Percentiles rank a stretch among this genome's conserved stretches.
phyloP scores from a whole-genome alignment of 2,888 invertebrate genomes.

The Heliconius hortense region DNA sequence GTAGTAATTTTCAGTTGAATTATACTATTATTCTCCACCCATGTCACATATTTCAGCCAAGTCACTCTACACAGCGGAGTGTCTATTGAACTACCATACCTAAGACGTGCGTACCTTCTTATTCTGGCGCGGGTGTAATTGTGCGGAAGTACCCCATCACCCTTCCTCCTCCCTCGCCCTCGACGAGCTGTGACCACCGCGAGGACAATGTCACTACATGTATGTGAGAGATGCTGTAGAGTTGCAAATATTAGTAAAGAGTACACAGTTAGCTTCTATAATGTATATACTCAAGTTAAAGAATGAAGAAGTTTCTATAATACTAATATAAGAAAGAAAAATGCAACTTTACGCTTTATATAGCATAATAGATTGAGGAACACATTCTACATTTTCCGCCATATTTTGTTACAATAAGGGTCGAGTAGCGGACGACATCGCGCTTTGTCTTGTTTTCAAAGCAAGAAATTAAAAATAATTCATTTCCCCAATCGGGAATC shows the following conservation, averaged over 20 bases:
- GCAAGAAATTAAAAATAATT: not conserved
- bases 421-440: not conserved
- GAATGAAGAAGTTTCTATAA: no score
- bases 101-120: not conserved
- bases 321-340: no score
- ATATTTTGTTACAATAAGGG: no score
- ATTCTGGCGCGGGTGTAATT: constrained; percentile 5
- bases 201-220: not conserved
- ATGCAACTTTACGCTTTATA: no score
- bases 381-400: no score
- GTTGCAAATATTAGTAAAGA: not conserved
- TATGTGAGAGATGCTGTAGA: not conserved
- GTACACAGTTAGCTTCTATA: not conserved
- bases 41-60: not conserved
- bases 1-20: constrained; percentile 28
- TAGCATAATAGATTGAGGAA: no score
- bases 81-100: not conserved
- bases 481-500: not conserved
- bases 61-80: not conserved
- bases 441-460: not conserved
- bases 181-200: not conserved
- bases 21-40: no score
- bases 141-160: not conserved
- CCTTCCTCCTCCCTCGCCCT: not conserved
- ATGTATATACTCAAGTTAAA: no score